Conservation (phyloP, 2,888 invertebrate genomes). For the Trissolcus brochymenae region DNA sequence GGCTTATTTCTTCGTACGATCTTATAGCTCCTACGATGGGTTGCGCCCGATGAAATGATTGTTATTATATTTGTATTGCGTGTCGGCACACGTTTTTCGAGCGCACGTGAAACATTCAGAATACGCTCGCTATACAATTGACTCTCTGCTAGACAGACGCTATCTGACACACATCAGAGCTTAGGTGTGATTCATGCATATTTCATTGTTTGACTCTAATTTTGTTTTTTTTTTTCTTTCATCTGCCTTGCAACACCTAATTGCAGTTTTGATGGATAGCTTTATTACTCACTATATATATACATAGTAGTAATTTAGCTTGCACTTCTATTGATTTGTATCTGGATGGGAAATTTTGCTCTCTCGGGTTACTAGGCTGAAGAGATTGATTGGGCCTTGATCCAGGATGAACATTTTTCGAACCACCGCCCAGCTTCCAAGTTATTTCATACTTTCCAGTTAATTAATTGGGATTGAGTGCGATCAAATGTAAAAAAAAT, state of each 20-base stretch:
- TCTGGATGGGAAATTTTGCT: too few relatives aligned
- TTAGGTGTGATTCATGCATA: constrained; percentile 32
- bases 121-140: constrained; percentile 35
- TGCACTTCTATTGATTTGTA: too few relatives aligned
- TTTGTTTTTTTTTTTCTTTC: neutral
- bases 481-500: too few relatives aligned
- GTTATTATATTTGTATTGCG: constrained; percentile 45
- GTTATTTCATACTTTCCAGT: too few relatives aligned
- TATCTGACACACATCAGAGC: constrained; percentile 19
- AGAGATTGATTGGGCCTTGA: too few relatives aligned
- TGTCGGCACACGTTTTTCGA: constrained; percentile 47
- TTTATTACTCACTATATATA: constrained; percentile 4
- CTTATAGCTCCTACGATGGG: constrained; percentile 31
- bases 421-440: too few relatives aligned
- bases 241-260: too few relatives aligned
- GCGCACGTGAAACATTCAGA: constrained; percentile 6
- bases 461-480: too few relatives aligned
- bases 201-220: constrained; percentile 33
- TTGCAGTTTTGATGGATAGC: constrained; percentile 8
- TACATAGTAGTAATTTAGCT: too few relatives aligned
- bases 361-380: too few relatives aligned
- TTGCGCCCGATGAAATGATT: constrained; percentile 45
- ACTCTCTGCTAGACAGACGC: constrained; percentile 4
- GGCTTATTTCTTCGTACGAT: constrained; percentile 49
- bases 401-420: too few relatives aligned